Base-by-base conservation (phyloP, 92 coral and sea anemone genomes). In the Zoanthus gigantus region DNA sequence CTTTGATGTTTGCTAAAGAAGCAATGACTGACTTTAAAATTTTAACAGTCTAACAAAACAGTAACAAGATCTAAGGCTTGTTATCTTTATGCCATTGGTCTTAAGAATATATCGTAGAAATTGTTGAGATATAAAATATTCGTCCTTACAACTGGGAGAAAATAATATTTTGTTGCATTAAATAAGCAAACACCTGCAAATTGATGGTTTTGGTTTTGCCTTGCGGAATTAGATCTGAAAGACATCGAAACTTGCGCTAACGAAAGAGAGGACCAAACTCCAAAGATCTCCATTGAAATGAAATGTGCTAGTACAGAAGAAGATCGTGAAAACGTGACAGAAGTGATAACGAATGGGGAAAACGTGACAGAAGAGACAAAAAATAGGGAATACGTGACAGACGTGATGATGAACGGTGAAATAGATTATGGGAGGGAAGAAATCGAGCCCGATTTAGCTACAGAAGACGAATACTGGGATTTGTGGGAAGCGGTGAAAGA, bases 401-500 rank as follows among this genome's bases (percentile, higher is more conserved):
- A 83, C n/a, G 5, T n/a, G 12, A 45, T 4, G 23, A 15, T n/a
- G 13, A 78, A 69, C 11, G 46, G n/a, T 30, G 71, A 80, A 46
- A n/a, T 72, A 72, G 81, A 74, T 89, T 71, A 60, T 7, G 45
- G 46, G 9, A n/a, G 9, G 4, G 67, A 31, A 31, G 78, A 76
- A 32, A 72, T 69, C 46, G 77, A 86, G 31, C 90, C 92, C 29
- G 98, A 95, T 66, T 53, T 91, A 47, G 98, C 98, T 57, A 91
- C 93, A 37, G 96, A 95, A 17, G 98, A 95, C 73, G 98, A 95
- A 6, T 95, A 95, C 79, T 95, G 98, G 98, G 93, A 93, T 72
- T 87, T 95, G 84, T 95, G 98, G 98, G 98, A 93, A 87, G 96
- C 96, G 58, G 94, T 95, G 30, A 95, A 95, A 92, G 92, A 82